Evolutionary conservation across 2,113 vertebrate species (phyloP).

Genomic region (Pseudonaja textilis): DNA sequence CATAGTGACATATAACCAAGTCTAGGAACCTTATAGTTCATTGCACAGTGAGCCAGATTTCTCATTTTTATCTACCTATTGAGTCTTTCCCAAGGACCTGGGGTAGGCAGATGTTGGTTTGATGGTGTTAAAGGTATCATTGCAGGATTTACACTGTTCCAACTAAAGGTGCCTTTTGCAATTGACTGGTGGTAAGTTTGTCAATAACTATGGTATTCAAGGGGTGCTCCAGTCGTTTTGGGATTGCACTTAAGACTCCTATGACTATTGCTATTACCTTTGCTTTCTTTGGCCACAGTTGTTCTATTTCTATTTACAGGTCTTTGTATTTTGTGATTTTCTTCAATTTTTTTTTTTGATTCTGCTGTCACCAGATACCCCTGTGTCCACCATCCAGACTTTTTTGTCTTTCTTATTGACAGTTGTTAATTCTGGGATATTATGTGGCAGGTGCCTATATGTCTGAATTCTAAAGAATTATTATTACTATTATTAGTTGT

Average conservation of each 20-base stretch:
- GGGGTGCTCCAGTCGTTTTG: background rate
- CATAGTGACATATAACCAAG: background rate
- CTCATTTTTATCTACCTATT: background rate
- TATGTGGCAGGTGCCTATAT: background rate
- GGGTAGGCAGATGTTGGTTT: too few species aligned
- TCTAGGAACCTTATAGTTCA: background rate
- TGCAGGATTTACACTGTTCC: background rate
- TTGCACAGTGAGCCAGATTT: background rate
- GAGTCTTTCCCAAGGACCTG: background rate
- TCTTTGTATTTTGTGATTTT: too few species aligned
- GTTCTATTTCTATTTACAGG: too few species aligned
- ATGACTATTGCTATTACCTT: background rate
- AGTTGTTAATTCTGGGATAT: background rate
- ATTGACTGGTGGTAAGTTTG: background rate
- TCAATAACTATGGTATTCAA: background rate
- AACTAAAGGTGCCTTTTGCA: background rate
- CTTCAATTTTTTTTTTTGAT: too few species aligned
- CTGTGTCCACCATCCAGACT: background rate
- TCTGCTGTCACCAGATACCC: too few species aligned
- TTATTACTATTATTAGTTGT: background rate
- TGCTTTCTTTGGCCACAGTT: background rate
- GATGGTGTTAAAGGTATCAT: background rate
- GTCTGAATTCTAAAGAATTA: background rate
- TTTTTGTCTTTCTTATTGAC: background rate
- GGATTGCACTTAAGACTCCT: background rate